Base-by-base conservation (phyloP, 2,113 vertebrate genomes). In the crab-eating macaque (Macaca fascicularis) region DNA sequence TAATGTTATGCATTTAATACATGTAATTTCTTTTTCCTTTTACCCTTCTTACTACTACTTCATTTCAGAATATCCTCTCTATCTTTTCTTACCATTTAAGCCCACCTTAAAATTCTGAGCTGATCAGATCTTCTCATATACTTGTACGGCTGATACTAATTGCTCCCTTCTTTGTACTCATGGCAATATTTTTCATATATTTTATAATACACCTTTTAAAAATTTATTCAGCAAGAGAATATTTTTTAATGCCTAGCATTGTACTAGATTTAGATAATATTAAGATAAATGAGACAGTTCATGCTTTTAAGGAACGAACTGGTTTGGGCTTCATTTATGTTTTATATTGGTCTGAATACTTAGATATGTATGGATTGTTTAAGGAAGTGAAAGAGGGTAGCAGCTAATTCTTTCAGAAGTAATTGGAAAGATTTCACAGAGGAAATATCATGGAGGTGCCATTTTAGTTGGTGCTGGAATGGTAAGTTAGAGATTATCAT, bases 391-490 rank as follows among this genome's bases (percentile, higher is more conserved):
- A 81, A 96, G 61, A 79, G 27, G 5, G 4, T 59, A 76, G 19
- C 32, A 76, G 8, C 14, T 59, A 48, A 9, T 72, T 84, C 57
- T 89, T 78, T 78, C 80, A 95, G 35, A 45, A 75, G 5, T 72
- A 55, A 2, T 94, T 59, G 30, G 69, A 52, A 94, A 83, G 30
- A 38, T 81, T 80, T 94, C 40, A 72, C 43, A 52, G 25, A 92
- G 32, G 50, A 94, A 86, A 64, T 89, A 45, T 14, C 43, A 69
- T 27, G 11, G 43, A 84, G 3, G 12, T 79, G 19, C 25, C 35
- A 64, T 96, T 87, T 92, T 85, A 85, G 55, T 95, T 95, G 43
- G 3, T 89, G 38, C 22, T 94, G 67, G 35, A 93, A 96, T 23
- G 52, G 83, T 87, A 52, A 86, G n/a, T 85, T 94, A 80, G 10